phyloP scores from a whole-genome alignment of 2,113 vertebrate genomes.

The Tonatia bakeri region DNA sequence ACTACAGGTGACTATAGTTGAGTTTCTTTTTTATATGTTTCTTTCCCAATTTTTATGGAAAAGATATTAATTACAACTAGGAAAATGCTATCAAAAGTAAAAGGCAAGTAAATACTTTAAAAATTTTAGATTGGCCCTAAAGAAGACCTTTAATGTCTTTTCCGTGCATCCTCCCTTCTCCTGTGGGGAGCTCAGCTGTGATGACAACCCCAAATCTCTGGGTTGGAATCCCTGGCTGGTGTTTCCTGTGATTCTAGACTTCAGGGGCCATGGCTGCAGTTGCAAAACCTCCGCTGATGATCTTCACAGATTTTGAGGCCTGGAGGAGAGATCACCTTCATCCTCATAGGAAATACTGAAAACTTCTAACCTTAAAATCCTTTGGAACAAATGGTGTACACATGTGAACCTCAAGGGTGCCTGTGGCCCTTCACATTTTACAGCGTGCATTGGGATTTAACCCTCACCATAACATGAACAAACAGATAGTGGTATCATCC shows the following conservation, averaged over 20 bases:
- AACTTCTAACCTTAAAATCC: not conserved
- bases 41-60: conserved; percentile 25
- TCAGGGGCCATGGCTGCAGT: conserved; percentile 14
- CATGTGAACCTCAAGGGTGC: not conserved
- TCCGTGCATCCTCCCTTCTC: not conserved
- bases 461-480: not conserved
- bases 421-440: not conserved
- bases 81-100: conserved; percentile 42
- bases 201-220: not conserved
- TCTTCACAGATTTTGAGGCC: conserved; percentile 27
- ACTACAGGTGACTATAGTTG: not conserved
- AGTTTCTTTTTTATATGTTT: not conserved
- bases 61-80: not conserved
- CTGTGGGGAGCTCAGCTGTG: not conserved
- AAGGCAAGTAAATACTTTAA: conserved; percentile 6
- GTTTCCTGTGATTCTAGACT: conserved; percentile 32
- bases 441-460: not conserved
- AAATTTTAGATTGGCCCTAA: not conserved
- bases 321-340: not conserved
- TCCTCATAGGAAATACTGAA: conserved; percentile 11
- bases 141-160: conserved; percentile 45
- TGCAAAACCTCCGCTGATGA: not conserved
- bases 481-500: not conserved
- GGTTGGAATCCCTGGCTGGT: not conserved
- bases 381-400: not conserved